phyloP scores from a whole-genome alignment of 92 coral and sea anemone genomes.

The Epizoanthus illoricatus region DNA sequence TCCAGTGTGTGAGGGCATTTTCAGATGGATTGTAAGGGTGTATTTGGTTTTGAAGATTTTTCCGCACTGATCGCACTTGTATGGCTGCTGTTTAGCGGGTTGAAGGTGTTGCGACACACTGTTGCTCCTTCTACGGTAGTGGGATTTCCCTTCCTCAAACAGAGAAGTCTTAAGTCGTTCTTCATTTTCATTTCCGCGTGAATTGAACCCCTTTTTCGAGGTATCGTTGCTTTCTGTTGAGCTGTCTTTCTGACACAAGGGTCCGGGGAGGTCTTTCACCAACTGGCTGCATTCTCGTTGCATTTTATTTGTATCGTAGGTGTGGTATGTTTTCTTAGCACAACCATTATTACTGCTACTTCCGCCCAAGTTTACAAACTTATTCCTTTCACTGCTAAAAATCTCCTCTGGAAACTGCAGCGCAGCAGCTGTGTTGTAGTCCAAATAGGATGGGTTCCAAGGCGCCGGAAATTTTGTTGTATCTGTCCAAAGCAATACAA shows the following conservation, averaged over 20 bases:
- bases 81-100: constrained; percentile 60
- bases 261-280: not conserved
- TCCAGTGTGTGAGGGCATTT: constrained; percentile 99
- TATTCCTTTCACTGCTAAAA: constrained; percentile 6
- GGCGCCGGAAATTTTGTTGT: not conserved
- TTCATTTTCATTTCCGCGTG: not conserved
- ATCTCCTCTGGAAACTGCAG: not conserved
- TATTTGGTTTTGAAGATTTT: constrained; percentile 96
- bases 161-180: not conserved
- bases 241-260: not conserved
- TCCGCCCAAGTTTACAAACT: not conserved
- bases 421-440: not conserved
- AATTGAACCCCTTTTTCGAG: not conserved
- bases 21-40: constrained; percentile 94
- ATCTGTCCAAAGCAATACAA: constrained; percentile 4
- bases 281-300: not conserved
- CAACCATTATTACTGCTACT: not conserved
- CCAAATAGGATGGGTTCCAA: constrained; percentile 20
- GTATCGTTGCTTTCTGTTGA: not conserved
- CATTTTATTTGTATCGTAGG: not conserved
- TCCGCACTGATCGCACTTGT: constrained; percentile 94
- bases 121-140: not conserved
- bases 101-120: not conserved
- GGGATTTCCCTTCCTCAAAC: not conserved
- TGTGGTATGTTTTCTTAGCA: not conserved